phyloP scores from a whole-genome alignment of 23 tunicate species.

The Styela plicata region DNA sequence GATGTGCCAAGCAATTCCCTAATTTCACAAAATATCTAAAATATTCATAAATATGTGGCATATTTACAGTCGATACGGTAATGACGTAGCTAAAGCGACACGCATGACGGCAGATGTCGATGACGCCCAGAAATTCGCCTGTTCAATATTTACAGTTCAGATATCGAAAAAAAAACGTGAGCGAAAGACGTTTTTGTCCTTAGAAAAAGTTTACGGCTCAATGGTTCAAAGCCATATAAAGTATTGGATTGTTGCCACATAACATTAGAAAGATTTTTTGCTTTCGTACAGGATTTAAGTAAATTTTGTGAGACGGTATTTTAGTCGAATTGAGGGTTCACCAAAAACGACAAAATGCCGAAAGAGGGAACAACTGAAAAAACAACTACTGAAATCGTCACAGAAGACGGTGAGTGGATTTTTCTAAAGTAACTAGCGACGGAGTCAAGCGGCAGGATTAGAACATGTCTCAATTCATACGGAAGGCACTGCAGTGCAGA shows the following conservation, averaged over 20 bases:
- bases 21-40: no score
- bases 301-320: background rate
- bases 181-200: background rate
- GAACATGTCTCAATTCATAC: no score
- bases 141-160: background rate
- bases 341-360: background rate
- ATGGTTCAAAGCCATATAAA: background rate
- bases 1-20: no score
- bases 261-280: background rate
- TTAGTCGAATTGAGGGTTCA: background rate
- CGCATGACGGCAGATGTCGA: background rate
- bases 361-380: background rate
- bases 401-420: conserved; percentile 17
- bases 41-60: no score
- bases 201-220: background rate
- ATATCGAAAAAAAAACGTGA: background rate
- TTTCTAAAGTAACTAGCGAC: no score
- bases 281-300: background rate
- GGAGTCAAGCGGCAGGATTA: no score
- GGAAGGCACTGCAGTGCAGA: no score
- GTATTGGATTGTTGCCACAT: background rate
- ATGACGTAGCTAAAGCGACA: background rate
- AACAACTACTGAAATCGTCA: conserved; percentile 4
- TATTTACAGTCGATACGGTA: no score
- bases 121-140: background rate